Conservation (phyloP, 2,113 vertebrate species). For the Cochlearius cochlearius region DNA sequence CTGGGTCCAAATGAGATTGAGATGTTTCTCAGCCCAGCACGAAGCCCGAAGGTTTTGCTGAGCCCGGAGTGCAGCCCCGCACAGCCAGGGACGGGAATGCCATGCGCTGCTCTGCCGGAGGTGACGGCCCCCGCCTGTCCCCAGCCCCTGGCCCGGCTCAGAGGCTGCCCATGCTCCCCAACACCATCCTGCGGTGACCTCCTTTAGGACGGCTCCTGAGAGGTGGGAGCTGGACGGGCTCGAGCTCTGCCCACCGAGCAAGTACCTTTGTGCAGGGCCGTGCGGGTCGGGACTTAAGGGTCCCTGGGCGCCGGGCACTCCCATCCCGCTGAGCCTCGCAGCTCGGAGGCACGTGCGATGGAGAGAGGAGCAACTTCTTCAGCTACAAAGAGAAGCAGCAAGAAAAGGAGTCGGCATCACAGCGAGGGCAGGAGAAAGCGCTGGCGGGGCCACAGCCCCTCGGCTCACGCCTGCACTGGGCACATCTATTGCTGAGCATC, state of each 20-base stretch:
- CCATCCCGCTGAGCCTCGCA: slow-evolving; percentile 84
- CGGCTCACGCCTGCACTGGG: rapidly evolving
- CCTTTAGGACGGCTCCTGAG: not conserved
- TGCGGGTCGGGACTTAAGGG: slow-evolving; percentile 76
- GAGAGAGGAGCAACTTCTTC: slow-evolving; percentile 90
- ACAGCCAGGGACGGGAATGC: not conserved
- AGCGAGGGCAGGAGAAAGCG: not conserved
- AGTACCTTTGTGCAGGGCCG: slow-evolving; percentile 86
- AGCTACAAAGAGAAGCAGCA: slow-evolving; percentile 75
- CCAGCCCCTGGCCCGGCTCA: not conserved
- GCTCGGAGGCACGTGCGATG: slow-evolving; percentile 79
- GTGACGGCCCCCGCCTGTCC: not conserved
- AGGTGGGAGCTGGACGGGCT: not conserved
- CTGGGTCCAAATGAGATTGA: not conserved
- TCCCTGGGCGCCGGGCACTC: slow-evolving; percentile 75
- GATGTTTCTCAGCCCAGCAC: not conserved
- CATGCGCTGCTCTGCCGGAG: rapidly evolving
- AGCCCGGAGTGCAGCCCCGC: not conserved
- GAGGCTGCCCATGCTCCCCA: not conserved
- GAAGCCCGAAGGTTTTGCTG: not conserved
- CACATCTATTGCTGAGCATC: not conserved
- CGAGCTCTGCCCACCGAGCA: rapidly evolving
- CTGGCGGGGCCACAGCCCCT: not conserved
- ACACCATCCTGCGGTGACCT: not conserved
- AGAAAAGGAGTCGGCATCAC: slow-evolving; percentile 49